These are phyloP conservation scores for Chaenodraco wilsoni DNA, from an alignment of 2,797 vertebrate species.

Conservation along the genomic window DNA sequence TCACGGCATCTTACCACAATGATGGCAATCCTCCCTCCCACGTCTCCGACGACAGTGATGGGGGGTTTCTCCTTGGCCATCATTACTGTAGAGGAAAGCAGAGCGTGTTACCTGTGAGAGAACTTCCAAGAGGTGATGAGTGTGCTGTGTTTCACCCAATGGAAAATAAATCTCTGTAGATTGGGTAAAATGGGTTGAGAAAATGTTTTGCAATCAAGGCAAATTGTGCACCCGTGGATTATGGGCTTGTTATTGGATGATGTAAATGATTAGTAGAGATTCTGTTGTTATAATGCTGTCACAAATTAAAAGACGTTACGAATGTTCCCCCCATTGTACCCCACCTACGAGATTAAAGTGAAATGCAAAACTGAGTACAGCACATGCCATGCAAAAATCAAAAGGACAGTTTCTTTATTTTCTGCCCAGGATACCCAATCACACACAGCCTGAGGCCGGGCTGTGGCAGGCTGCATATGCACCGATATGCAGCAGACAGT, in stretches of 20 bases:
- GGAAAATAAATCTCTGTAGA: conserved; percentile 70
- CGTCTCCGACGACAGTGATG: conserved; percentile 95
- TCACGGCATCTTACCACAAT: conserved; percentile 88
- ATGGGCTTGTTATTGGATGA: not conserved
- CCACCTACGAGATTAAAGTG: conserved; percentile 67
- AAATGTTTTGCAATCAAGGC: conserved; percentile 47
- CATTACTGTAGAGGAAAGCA: conserved; percentile 87
- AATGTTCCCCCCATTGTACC: conserved; percentile 73
- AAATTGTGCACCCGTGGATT: conserved; percentile 46
- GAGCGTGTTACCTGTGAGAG: conserved; percentile 30
- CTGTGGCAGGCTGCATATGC: conserved; percentile 69
- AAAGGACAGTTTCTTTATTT: conserved; percentile 54
- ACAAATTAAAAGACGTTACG: conserved; percentile 10
- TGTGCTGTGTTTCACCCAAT: conserved; percentile 14
- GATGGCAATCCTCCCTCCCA: conserved; percentile 95
- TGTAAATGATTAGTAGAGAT: conserved; percentile 9
- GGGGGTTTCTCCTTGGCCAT: conserved; percentile 98
- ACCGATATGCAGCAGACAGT: conserved; percentile 65
- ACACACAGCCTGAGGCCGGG: conserved; percentile 65
- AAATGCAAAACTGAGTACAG: conserved; percentile 74
- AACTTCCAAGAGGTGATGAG: not conserved
- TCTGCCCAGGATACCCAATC: conserved; percentile 82
- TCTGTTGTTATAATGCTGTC: not conserved
- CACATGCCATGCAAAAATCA: conserved; percentile 84
- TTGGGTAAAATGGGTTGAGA: conserved; percentile 86